Conservation (phyloP, 2,888 invertebrate genomes). For the Petrolisthes manimaculis region DNA sequence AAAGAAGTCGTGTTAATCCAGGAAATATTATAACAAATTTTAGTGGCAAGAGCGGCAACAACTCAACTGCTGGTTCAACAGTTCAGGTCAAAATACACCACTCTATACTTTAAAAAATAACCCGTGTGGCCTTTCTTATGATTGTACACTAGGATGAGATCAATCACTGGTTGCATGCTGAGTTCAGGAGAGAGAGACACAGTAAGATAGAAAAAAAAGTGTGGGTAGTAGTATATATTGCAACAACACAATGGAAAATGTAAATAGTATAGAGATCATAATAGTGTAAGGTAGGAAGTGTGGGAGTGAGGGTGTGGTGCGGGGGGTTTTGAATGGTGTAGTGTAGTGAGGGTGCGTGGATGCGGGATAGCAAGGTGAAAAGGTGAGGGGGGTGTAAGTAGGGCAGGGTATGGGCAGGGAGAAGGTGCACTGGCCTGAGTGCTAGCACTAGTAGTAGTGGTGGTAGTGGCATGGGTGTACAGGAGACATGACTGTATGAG, state of each 20-base stretch:
- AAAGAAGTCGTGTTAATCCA: slow-evolving; percentile 29
- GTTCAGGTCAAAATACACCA: slow-evolving; percentile 16
- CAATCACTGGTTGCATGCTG: not conserved
- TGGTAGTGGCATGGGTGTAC: not conserved
- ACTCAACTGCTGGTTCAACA: slow-evolving; percentile 5
- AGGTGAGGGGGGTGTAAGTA: too few relatives aligned
- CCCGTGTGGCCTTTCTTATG: not conserved
- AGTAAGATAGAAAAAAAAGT: not conserved
- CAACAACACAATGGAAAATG: too few relatives aligned
- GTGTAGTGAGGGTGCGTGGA: not conserved
- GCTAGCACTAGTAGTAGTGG: not conserved
- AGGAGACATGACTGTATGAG: not conserved
- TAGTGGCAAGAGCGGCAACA: not conserved
- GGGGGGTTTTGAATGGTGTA: not conserved
- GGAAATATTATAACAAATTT: slow-evolving; percentile 9
- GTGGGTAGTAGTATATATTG: not conserved
- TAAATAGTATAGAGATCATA: too few relatives aligned
- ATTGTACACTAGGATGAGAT: not conserved
- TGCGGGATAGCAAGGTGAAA: not conserved
- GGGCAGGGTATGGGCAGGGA: too few relatives aligned
- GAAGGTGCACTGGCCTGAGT: too few relatives aligned
- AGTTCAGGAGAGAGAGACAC: not conserved
- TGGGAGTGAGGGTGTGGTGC: too few relatives aligned
- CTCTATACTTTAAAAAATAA: not conserved
- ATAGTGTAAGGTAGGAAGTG: too few relatives aligned